Percentiles rank a stretch among this genome's conserved stretches.
These are phyloP conservation scores for Ammospiza caudacuta DNA, from an alignment of 2,113 vertebrate genomes.

Conservation along the genomic window DNA sequence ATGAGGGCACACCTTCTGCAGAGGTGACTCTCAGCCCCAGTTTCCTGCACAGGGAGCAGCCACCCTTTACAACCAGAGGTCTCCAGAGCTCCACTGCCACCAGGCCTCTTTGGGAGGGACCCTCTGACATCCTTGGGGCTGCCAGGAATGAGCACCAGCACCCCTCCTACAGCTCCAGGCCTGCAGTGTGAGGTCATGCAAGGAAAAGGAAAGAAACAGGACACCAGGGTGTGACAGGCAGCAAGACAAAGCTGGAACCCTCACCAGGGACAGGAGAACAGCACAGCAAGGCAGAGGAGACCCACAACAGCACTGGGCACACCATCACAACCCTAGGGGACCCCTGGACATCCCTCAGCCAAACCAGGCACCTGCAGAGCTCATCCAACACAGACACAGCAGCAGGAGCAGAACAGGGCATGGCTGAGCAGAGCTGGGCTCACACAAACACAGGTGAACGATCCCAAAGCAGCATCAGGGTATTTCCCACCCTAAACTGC, in stretches of 20 bases:
- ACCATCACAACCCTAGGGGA: fast-evolving
- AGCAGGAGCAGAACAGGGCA: neutral
- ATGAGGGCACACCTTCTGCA: neutral
- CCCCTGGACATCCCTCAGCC: fast-evolving
- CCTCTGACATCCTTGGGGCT: neutral
- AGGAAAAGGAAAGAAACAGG: neutral
- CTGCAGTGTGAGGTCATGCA: neutral
- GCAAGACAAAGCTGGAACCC: neutral
- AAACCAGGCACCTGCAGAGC: neutral
- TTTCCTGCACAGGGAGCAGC: neutral
- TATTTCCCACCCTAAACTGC: neutral
- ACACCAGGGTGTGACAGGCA: neutral
- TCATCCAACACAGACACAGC: neutral
- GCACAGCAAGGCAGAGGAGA: neutral
- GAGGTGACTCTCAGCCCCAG: neutral
- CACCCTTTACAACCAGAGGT: neutral
- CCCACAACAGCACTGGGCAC: neutral
- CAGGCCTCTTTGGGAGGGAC: neutral
- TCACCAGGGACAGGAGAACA: neutral
- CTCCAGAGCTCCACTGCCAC: neutral
- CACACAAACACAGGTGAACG: fast-evolving
- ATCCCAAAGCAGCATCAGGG: neutral
- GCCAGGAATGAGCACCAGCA: neutral
- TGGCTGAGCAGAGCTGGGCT: neutral
- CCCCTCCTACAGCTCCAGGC: neutral